These are phyloP conservation scores for Encarsia formosa DNA, from an alignment of 2,888 invertebrate genomes.

Conservation along the genomic window DNA sequence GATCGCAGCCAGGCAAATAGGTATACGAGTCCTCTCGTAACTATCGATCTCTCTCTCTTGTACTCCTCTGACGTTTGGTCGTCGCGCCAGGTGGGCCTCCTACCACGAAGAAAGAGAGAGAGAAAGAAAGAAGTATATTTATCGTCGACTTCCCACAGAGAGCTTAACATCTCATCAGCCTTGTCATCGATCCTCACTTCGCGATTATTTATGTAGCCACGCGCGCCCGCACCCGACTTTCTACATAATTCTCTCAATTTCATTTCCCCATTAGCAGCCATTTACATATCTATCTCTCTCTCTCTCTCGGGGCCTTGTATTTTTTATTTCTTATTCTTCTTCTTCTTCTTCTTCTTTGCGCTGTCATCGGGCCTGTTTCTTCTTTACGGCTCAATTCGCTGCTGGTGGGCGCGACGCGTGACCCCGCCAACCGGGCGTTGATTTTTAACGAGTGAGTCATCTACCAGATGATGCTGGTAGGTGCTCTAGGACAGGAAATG, in stretches of 20 bases:
- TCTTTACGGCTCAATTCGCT: not conserved
- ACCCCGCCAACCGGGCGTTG: too few species aligned
- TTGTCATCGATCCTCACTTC: conserved; percentile 39
- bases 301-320: not conserved
- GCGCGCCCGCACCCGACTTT: conserved; percentile 30
- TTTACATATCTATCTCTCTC: not conserved
- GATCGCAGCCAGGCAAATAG: too few species aligned
- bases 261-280: not conserved
- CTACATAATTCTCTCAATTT: conserved; percentile 32
- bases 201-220: conserved; percentile 26
- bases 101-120: not conserved
- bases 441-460: too few species aligned
- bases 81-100: not conserved
- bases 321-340: conserved; percentile 24
- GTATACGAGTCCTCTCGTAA: too few species aligned
- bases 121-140: conserved; percentile 35
- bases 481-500: too few species aligned
- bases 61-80: too few species aligned
- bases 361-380: conserved; percentile 9
- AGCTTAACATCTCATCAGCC: conserved; percentile 40
- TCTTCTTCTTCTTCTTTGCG: conserved; percentile 3
- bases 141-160: conserved; percentile 42
- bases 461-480: too few species aligned
- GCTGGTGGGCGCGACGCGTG: not conserved
- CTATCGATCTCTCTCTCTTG: too few species aligned